Evolutionary conservation across 2,797 vertebrate genomes (phyloP), one percentile per base, ranked within the genome.

Genomic region (Melanogrammus aeglefinus): DNA sequence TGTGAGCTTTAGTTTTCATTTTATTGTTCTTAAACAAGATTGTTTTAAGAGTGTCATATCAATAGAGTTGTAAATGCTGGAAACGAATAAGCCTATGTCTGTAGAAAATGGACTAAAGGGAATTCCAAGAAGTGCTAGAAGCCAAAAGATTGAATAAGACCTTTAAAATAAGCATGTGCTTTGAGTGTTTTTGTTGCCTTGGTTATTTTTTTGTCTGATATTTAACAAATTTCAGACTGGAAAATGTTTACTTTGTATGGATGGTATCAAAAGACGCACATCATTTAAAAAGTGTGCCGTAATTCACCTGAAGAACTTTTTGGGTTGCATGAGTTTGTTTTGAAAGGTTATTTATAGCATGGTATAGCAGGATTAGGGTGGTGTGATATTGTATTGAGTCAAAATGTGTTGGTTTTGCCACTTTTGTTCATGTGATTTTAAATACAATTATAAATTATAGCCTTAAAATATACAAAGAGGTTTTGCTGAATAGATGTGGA

Each of bases 401-500:
- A 75, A 29, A 82, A 79, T 78, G 13, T 76, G 51, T 78, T 74
- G 10, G 70, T 35, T 79, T 80, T 77, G 78, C 72, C 70, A 75
- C 38, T 77, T 77, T 76, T 86, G 75, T 83, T 73, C 6, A 27
- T 73, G 72, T 73, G 77, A 72, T 80, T 88, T 83, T 63, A 76
- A 84, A 83, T 82, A 71, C 73, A 75, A 77, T 81, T 77, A 69
- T 78, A 75, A 81, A 36, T 44, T 77, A 79, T 77, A 81, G 83
- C 82, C 82, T 88, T 81, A 85, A 85, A 12, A 82, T 47, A 81
- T 44, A 77, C 73, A 76, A 84, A 70, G 85, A 74, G 79, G 39
- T 41, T 78, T 89, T 89, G 84, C 85, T 81, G 80, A 87, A 82
- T 90, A 86, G 82, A 87, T 91, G 88, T 88, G 87, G 75, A 81